Base-by-base conservation (phyloP, 2,113 vertebrate species). In the Rhipidura dahli region DNA sequence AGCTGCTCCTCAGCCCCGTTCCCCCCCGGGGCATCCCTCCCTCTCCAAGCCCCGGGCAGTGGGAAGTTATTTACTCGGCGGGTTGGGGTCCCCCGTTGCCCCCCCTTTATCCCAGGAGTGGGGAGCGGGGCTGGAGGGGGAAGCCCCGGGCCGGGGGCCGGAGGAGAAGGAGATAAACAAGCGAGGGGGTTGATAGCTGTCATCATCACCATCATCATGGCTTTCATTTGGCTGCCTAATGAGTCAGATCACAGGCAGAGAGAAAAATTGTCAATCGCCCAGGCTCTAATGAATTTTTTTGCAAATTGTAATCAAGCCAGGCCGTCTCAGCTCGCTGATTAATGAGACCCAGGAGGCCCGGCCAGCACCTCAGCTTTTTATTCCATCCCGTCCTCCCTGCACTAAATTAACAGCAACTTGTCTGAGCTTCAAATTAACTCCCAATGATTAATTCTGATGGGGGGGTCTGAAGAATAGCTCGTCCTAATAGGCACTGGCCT, bases 241-340 rank as follows among this genome's bases (percentile, higher is more conserved):
- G 98, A 98, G 98, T 98, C 98, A 98, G 97, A 98, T 98, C 98
- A 97, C 98, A 97, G 98, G 98, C 98, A 98, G 98, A 98, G 98
- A 98, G 98, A 98, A 98, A 98, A 98, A 98, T 99, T 98, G 98
- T 99, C 98, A 98, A 99, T 98, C 98, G 98, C 98, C 98, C 94
- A 78, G 98, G 98, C 98, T 98, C 98, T 99, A 99, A 99, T 99
- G 98, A 99, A 98, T 99, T 99, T 99, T 98, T 98, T 98, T 98
- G 98, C 98, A 99, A 99, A 99, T 99, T 99, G 99, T 99, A 99
- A 99, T 99, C 98, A 99, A 99, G 98, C 97, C 98, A 97, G 98
- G 98, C 98, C 98, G 98, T 99, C 98, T 97, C 97, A 97, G 97
- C 98, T 98, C 98, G 98, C 98, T 99, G 99, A 99, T 99, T 98